Percentiles rank a stretch among this genome's conserved stretches.
phyloP scores from a whole-genome alignment of 2,797 vertebrate species.

The Vipera latastei region DNA sequence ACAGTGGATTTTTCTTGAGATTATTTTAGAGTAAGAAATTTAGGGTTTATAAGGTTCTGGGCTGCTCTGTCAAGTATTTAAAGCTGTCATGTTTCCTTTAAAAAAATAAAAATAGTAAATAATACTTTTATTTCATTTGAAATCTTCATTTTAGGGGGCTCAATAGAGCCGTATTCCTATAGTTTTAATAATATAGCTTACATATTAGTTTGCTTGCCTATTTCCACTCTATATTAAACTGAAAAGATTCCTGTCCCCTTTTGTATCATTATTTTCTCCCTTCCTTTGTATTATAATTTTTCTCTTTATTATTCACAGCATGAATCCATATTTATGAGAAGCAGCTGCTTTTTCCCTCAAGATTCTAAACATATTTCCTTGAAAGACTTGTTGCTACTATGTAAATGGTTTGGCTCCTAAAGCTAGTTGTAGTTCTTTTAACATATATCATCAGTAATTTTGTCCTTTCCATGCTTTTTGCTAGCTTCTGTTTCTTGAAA shows the following conservation, averaged over 20 bases:
- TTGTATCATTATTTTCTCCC: background rate
- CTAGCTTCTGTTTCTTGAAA: conserved; percentile 56
- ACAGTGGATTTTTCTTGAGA: background rate
- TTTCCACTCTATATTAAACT: background rate
- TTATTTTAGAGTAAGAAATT: background rate
- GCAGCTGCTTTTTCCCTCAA: background rate
- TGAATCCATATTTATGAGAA: background rate
- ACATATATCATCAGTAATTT: background rate
- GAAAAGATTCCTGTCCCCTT: background rate
- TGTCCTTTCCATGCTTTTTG: conserved; percentile 50
- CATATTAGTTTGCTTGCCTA: background rate
- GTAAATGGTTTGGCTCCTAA: conserved; percentile 1
- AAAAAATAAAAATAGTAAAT: conserved; percentile 18
- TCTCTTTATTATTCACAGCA: background rate
- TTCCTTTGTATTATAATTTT: background rate
- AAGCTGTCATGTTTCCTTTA: conserved; percentile 33
- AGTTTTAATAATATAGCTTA: background rate
- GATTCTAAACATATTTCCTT: background rate
- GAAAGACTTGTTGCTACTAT: background rate
- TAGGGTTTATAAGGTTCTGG: background rate
- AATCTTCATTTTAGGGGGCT: conserved; percentile 37
- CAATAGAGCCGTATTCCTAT: background rate
- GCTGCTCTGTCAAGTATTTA: conserved; percentile 30
- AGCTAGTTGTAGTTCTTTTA: background rate
- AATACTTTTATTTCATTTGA: conserved; percentile 40